Evolutionary conservation across 2,113 vertebrate genomes (phyloP), one percentile per base, ranked within the genome.

Genomic region (Tringa solitaria): DNA sequence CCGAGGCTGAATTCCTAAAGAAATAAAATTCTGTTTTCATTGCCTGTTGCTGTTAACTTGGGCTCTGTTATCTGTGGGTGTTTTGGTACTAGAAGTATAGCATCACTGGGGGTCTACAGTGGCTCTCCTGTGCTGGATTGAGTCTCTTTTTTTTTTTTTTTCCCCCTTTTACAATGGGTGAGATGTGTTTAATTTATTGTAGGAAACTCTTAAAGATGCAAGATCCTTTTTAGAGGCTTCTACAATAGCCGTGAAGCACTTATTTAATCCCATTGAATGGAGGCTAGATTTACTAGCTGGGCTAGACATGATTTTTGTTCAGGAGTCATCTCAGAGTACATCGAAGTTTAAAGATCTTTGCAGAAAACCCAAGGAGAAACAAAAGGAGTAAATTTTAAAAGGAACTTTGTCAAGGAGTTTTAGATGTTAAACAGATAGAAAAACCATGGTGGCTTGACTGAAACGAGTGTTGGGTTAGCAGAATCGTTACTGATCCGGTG

Each of bases 261-360:
- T 98, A 97, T 98, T 98, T 98, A 98, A 87, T 97, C 84, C 89
- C 85, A 97, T 97, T 98, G 97, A 98, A 98, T 97, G 95, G 96
- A 93, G 91, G 50, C 85, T 87, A 98, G 98, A 98, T 98, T 98
- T 98, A 98, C 98, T 98, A 96, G 97, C 98, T 96, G 94, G 94
- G 98, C 97, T 96, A 98, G 98, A 98, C 98, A 92, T 96, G 94
- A 98, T 96, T 97, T 98, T 98, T 98, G 98, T 98, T 98, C 97
- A 78, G 92, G 72, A 98, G 98, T 98, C 98, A 96, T 98, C 97
- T 69, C 26, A 9, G 97, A 98, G 98, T 98, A 96, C 98, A 97
- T 98, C 87, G 96, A 97, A 87, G 96, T 94, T 98, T 97, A 98
- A 98, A 98, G 97, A 96, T 93, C 96, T 97, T 97, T 84, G 96